Percentiles rank a stretch among this genome's conserved stretches.
Conservation (phyloP, 2,888 invertebrate species). For the Heliconius hortense region DNA sequence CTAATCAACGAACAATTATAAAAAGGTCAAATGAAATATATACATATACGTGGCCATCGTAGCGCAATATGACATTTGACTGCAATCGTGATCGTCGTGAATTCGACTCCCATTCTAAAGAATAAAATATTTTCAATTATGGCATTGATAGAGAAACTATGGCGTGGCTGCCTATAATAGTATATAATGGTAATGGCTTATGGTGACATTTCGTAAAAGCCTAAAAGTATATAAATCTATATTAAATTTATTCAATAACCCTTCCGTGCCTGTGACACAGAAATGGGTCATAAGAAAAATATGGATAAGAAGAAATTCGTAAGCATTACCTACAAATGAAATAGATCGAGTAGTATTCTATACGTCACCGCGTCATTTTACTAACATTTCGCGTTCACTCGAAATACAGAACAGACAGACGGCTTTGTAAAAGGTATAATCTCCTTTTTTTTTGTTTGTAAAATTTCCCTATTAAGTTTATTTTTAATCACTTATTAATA, state of each 20-base stretch:
- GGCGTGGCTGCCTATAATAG: no score
- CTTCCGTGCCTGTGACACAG: background rate
- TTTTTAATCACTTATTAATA: no score
- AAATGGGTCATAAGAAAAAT: slow-evolving; percentile 12
- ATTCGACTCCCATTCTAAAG: no score
- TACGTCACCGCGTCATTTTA: slow-evolving; percentile 40
- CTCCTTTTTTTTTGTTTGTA: background rate
- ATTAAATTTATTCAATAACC: background rate
- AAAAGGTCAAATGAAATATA: no score
- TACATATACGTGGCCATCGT: no score
- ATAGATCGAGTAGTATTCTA: slow-evolving; percentile 36
- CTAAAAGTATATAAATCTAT: background rate
- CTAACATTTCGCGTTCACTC: slow-evolving; percentile 34
- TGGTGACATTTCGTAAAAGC: background rate
- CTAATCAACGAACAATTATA: no score
- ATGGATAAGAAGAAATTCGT: slow-evolving; percentile 1
- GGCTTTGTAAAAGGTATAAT: background rate
- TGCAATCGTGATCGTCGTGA: no score
- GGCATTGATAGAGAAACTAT: no score
- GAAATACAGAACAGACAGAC: background rate
- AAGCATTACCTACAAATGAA: slow-evolving; percentile 28
- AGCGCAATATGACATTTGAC: no score
- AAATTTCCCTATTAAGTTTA: no score
- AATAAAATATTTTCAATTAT: no score
- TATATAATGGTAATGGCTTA: no score